These are phyloP conservation scores for Asbolus verrucosus DNA, from an alignment of 1,140 invertebrate genomes.

Conservation along the genomic window DNA sequence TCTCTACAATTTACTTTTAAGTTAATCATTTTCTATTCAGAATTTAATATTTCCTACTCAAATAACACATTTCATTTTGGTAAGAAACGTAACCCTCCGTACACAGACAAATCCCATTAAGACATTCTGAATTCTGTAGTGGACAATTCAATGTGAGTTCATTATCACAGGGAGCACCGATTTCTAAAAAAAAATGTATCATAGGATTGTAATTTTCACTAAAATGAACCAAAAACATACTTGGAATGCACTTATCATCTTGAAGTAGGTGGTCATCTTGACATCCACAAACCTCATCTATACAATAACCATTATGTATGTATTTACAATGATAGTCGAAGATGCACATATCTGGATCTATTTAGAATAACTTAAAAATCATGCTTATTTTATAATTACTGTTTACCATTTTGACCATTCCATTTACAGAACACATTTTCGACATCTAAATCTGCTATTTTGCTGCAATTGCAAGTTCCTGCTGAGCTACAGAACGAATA, in stretches of 20 bases:
- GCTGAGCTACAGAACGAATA: slow-evolving; percentile 7
- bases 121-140: not conserved
- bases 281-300: slow-evolving; percentile 19
- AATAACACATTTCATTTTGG: not conserved
- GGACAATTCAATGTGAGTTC: not conserved
- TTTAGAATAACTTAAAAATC: not conserved
- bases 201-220: too few relatives aligned
- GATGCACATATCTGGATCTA: not conserved
- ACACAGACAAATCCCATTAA: not conserved
- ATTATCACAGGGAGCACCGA: slow-evolving; percentile 9
- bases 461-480: slow-evolving; percentile 18
- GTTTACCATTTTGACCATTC: slow-evolving; percentile 3
- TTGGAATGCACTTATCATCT: not conserved
- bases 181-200: too few relatives aligned
- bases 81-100: not conserved
- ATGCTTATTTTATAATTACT: not conserved
- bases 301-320: slow-evolving; percentile 1
- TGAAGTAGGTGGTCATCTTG: not conserved
- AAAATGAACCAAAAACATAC: slow-evolving; percentile 2
- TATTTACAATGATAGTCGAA: slow-evolving; percentile 6
- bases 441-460: slow-evolving; percentile 6
- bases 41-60: not conserved
- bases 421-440: slow-evolving; percentile 5
- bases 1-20: not conserved
- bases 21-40: not conserved